phyloP scores from a whole-genome alignment of 2,797 vertebrate species.

The Podarcis lilfordi region DNA sequence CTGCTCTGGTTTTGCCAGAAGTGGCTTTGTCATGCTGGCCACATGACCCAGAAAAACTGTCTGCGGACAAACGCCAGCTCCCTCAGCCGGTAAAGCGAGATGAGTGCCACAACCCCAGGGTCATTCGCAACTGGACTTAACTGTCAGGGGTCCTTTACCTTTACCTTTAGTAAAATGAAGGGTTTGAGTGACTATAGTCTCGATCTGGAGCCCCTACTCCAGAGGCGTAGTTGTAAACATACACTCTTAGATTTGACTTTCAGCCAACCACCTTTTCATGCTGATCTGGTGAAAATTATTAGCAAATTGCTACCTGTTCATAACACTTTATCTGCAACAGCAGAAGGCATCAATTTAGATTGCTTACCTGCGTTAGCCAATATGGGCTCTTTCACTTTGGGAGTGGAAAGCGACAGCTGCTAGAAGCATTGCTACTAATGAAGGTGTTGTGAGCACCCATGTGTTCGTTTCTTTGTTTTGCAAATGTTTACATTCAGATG shows the following conservation, averaged over 20 bases:
- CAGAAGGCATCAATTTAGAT: no score
- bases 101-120: no score
- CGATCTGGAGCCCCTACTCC: not conserved
- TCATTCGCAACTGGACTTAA: no score
- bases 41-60: no score
- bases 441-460: not conserved
- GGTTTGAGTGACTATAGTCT: not conserved
- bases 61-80: accelerated
- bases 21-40: no score
- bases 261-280: no score
- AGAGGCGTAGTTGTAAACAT: not conserved
- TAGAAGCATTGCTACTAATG: not conserved
- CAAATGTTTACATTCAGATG: not conserved
- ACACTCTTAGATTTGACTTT: not conserved
- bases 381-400: not conserved
- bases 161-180: not conserved
- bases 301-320: not conserved
- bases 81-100: no score
- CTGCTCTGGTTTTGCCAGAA: no score
- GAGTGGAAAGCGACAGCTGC: not conserved
- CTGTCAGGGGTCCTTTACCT: no score
- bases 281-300: not conserved
- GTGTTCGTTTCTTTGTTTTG: not conserved
- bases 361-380: no score
- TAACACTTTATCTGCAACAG: not conserved